Base-by-base conservation (phyloP, 2,888 invertebrate species). In the Lasioglossum morio region DNA sequence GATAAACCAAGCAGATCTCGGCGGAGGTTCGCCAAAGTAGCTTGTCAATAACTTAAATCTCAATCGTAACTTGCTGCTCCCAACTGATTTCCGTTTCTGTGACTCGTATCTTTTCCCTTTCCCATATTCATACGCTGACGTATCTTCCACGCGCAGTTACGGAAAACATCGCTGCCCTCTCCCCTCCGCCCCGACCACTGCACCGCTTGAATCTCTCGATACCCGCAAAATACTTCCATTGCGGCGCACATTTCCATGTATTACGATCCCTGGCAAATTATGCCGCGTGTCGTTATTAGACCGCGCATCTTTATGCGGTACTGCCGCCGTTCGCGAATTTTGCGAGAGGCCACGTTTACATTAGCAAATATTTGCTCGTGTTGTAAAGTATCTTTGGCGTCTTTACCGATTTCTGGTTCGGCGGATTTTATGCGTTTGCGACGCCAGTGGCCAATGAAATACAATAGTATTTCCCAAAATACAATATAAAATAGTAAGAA, bases 11-110 rank as follows among this genome's bases (percentile, higher is more conserved):
- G 91, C 91, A 91, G 93, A 93, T 93, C 94, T 94, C 92, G 88
- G 79, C 88, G 91, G 92, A 92, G 94, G 92, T 92, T 93, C 92
- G 89, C 93, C 93, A 94, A 94, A 95, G 94, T 94, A 94, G 93
- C 95, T 95, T 95, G 95, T 95, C 95, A 95, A 95, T 95, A 95
- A 95, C 93, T 94, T 95, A 94, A 95, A 95, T 95, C 94, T 94
- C 94, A 95, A 95, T 95, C 94, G 93, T 94, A 95, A 94, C 94
- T 95, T 94, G 90, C 90, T 92, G 90, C 92, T 93, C 94, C 94
- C 94, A 91, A 92, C 94, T 94, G 94, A 94, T 93, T 94, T 93
- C 92, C 93, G 92, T 93, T 91, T 93, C 90, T 89, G 84, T 88
- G 88, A 89, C 86, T 89, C 86, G 86, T 89, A 89, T 89, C 89